Base-by-base conservation (phyloP, 2,113 vertebrate genomes). In the Nesoenas mayeri region DNA sequence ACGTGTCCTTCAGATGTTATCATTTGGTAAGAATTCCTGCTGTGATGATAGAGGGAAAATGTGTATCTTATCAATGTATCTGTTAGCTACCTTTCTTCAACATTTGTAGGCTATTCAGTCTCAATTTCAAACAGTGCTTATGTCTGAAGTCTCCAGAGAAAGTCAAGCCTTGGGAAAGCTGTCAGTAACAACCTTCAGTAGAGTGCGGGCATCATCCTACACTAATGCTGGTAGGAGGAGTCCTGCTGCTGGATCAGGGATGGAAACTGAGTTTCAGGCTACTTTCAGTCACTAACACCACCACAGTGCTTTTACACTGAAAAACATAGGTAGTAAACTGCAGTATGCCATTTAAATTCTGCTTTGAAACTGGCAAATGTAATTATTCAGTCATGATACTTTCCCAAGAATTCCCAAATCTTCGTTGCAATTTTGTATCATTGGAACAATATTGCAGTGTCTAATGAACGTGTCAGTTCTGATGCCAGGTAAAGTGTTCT, bases 21-120 rank as follows among this genome's bases (percentile, higher is more conserved):
- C 5, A 20, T 70, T 62, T 25, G 40, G n/a, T 50, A 36, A 88
- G 74, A 79, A 56, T 78, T 89, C 64, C 38, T 1, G 2, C 62
- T 64, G 50, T 15, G 75, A 17, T 25, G 26, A 17, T 20, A 61
- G 40, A 66, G 38, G 83, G 18, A 50, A 42, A 70, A 77, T 36
- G 64, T 18, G 64, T 15, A 67, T 79, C 54, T 79, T 66, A 31
- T n/a, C 40, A 36, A 2, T 36, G 28, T 13, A 2, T 67, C 64
- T 73, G n/a, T 61, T 47, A 48, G 36, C 74, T 77, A 2, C 3
- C 0, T 66, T 82, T 53, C 64, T 79, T 88, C 74, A 71, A n/a
- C 47, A n/a, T 90, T 91, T 91, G 36, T 84, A 5, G 64, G n/a
- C 79, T 91, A 77, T 70, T 83, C 85, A 91, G 42, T 70, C 67